Percentiles rank a stretch among this genome's conserved stretches.
phyloP scores from a whole-genome alignment of 1,140 invertebrate genomes.

The Bombus impatiens region DNA sequence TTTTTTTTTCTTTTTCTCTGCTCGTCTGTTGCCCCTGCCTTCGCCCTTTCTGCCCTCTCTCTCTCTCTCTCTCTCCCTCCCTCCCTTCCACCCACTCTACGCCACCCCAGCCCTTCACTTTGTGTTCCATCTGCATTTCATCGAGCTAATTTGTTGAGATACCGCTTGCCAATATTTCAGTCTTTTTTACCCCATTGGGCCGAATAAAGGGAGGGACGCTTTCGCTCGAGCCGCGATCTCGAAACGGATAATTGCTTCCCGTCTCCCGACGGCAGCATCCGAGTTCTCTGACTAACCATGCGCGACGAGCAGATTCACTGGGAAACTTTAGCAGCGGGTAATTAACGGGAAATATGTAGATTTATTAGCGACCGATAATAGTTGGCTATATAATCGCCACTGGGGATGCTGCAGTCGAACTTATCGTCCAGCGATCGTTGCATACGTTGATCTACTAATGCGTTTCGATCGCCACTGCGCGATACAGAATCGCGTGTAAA shows the following conservation, averaged over 20 bases:
- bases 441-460: too few relatives aligned
- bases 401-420: not conserved
- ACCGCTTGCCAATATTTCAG: constrained; percentile 82
- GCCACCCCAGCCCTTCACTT: constrained; percentile 60
- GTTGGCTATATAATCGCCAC: not conserved
- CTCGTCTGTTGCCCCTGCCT: constrained; percentile 30
- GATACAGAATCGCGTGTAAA: not conserved
- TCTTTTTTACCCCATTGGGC: constrained; percentile 76
- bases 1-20: constrained; percentile 27
- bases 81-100: not conserved
- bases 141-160: constrained; percentile 82
- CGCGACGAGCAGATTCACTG: constrained; percentile 34
- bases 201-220: constrained; percentile 62
- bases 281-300: constrained; percentile 56
- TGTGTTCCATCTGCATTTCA: constrained; percentile 81
- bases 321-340: constrained; percentile 41
- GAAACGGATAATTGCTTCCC: constrained; percentile 74
- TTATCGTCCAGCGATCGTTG: not conserved
- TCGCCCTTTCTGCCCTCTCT: constrained; percentile 1
- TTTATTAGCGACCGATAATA: constrained; percentile 46
- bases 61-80: too few relatives aligned
- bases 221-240: constrained; percentile 62
- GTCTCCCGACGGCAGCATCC: constrained; percentile 52
- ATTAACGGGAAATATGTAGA: constrained; percentile 51
- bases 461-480: too few relatives aligned